Evolutionary conservation across 2,113 vertebrate species (phyloP).

Genomic region (Bambusicola thoracicus): DNA sequence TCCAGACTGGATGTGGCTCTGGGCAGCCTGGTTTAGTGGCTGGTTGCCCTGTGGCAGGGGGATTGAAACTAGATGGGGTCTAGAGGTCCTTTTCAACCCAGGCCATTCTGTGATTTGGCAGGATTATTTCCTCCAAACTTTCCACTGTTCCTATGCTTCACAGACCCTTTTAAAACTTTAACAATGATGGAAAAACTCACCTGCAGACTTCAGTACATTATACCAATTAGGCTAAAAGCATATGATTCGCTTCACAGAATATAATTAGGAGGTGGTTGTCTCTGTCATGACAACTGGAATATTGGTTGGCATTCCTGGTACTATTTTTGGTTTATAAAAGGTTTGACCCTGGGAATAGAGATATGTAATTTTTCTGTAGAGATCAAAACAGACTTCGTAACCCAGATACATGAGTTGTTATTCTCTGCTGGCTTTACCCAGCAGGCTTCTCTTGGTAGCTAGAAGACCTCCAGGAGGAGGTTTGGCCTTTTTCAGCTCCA

Average conservation of each 20-base stretch:
- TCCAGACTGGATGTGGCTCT: too few species aligned
- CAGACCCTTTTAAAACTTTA: background rate
- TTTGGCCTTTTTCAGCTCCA: background rate
- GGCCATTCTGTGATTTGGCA: background rate
- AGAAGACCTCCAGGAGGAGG: fast-evolving
- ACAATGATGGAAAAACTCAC: background rate
- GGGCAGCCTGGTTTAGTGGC: too few species aligned
- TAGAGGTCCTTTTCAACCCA: too few species aligned
- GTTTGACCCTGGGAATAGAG: background rate
- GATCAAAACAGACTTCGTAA: background rate
- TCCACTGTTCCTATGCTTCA: background rate
- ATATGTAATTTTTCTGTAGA: background rate
- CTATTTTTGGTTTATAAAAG: background rate
- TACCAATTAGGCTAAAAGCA: background rate
- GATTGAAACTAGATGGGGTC: too few species aligned
- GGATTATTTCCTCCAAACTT: background rate
- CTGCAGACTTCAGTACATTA: background rate
- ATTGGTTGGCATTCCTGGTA: background rate
- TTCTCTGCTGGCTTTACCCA: background rate
- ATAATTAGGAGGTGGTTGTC: background rate
- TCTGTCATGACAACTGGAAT: background rate
- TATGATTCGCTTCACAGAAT: background rate
- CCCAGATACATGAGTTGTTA: background rate
- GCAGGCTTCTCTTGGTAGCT: background rate
- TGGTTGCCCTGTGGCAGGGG: too few species aligned